Percentiles rank a stretch among this genome's conserved stretches.
Evolutionary conservation across 2,797 vertebrate genomes (phyloP).

Genomic region (Sebastes minor): DNA sequence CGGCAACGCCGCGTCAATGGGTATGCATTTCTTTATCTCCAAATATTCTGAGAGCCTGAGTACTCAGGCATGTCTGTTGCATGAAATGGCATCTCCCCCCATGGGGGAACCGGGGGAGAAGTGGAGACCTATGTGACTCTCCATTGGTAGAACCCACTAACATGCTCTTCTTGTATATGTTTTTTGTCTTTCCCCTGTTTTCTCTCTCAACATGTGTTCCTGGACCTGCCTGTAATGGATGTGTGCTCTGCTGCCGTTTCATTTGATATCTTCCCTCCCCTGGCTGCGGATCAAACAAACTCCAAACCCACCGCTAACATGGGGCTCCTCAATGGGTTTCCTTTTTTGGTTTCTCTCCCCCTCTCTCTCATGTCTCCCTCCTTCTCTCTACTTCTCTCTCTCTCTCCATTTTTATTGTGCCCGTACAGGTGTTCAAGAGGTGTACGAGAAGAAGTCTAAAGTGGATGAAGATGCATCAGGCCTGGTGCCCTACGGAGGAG

Average conservation of each 20-base stretch:
- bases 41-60: slow-evolving; percentile 11
- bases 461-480: slow-evolving; percentile 66
- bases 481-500: slow-evolving; percentile 83
- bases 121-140: slow-evolving; percentile 74
- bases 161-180: slow-evolving; percentile 80
- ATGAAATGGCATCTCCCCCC: slow-evolving; percentile 66
- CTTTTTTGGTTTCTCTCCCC: slow-evolving; percentile 49
- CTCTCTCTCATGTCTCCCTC: slow-evolving; percentile 11
- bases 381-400: slow-evolving; percentile 21
- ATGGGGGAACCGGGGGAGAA: slow-evolving; percentile 69
- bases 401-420: slow-evolving; percentile 46
- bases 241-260: slow-evolving; percentile 79
- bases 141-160: slow-evolving; percentile 70
- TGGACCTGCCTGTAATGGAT: slow-evolving; percentile 78
- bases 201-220: slow-evolving; percentile 84
- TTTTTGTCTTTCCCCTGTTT: slow-evolving; percentile 83
- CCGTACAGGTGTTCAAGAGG: slow-evolving; percentile 64
- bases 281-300: slow-evolving; percentile 77
- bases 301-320: slow-evolving; percentile 76
- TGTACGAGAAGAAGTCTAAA: slow-evolving; percentile 74
- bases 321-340: slow-evolving; percentile 75
- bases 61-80: slow-evolving; percentile 43
- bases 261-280: slow-evolving; percentile 75
- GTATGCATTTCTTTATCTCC: slow-evolving; percentile 62
- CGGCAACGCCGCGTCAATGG: slow-evolving; percentile 34